Evolutionary conservation across 2,797 vertebrate species (phyloP).

Genomic region (Melanotaenia parkinsoni): DNA sequence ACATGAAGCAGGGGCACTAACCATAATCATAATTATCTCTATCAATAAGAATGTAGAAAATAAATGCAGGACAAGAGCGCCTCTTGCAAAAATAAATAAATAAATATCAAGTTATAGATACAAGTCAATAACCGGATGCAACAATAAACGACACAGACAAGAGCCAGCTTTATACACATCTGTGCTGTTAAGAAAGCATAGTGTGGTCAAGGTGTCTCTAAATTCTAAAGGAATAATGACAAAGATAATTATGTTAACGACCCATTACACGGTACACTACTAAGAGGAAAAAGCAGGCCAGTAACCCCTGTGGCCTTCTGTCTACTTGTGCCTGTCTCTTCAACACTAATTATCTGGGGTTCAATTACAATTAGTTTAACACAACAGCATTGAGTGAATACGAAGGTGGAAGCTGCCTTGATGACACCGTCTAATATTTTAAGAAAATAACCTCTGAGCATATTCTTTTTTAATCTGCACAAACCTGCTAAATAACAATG

Average conservation of each 20-base stretch:
- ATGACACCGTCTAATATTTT: conserved; percentile 9
- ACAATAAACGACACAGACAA: conserved; percentile 14
- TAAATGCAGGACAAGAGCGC: conserved; percentile 7
- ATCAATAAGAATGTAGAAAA: conserved; percentile 15
- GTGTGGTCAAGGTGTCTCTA: conserved; percentile 22
- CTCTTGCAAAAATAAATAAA: neutral
- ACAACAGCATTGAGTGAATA: conserved; percentile 43
- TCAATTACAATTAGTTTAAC: conserved; percentile 57
- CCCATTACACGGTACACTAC: conserved; percentile 43
- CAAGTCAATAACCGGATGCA: conserved; percentile 22
- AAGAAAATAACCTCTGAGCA: conserved; percentile 13
- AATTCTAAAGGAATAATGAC: conserved; percentile 56
- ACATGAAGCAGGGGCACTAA: conserved; percentile 1
- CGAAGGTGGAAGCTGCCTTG: conserved; percentile 13
- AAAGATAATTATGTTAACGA: conserved; percentile 51
- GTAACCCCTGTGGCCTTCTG: conserved; percentile 32
- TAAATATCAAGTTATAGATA: neutral
- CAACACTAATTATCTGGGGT: conserved; percentile 51
- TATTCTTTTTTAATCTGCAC: neutral
- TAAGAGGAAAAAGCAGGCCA: conserved; percentile 33
- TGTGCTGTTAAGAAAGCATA: conserved; percentile 5
- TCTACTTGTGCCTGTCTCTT: conserved; percentile 38
- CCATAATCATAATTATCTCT: neutral
- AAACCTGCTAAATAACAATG: neutral
- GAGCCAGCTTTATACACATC: neutral